phyloP scores from a whole-genome alignment of 1,140 invertebrate genomes.

The Penaeus vannamei region DNA sequence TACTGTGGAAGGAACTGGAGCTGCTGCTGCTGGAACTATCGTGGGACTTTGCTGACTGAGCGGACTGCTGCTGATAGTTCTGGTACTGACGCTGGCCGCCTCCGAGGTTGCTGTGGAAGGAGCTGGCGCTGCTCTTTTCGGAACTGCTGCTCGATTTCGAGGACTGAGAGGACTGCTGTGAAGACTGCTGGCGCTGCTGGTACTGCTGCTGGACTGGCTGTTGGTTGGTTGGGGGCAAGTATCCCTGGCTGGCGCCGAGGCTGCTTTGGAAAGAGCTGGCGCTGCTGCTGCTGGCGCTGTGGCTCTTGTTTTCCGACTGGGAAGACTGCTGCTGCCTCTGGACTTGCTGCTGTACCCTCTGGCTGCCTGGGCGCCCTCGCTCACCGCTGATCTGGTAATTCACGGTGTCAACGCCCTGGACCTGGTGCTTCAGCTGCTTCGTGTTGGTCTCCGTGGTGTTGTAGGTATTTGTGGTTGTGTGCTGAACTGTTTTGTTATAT shows the following conservation, averaged over 20 bases:
- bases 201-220: constrained; percentile 4
- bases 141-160: neutral
- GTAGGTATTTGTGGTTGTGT: constrained; percentile 37
- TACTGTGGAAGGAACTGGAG: constrained; percentile 9
- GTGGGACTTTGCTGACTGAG: too few relatives aligned
- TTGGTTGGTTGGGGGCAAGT: neutral
- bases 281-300: constrained; percentile 35
- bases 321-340: constrained; percentile 14
- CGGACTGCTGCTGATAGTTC: constrained; percentile 30
- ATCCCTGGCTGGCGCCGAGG: constrained; percentile 17
- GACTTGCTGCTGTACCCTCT: neutral
- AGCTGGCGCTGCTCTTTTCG: constrained; percentile 30
- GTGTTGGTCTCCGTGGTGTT: constrained; percentile 34
- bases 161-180: constrained; percentile 39
- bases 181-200: constrained; percentile 49
- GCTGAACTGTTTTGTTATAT: constrained; percentile 39
- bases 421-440: constrained; percentile 4
- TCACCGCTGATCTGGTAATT: constrained; percentile 27
- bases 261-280: neutral
- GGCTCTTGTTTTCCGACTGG: too few relatives aligned
- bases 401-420: neutral
- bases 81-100: neutral
- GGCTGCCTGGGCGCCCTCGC: neutral
- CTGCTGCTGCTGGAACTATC: constrained; percentile 35
- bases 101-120: neutral